Conservation (phyloP, 2,797 vertebrate genomes). For the Cossypha niveicapilla region DNA sequence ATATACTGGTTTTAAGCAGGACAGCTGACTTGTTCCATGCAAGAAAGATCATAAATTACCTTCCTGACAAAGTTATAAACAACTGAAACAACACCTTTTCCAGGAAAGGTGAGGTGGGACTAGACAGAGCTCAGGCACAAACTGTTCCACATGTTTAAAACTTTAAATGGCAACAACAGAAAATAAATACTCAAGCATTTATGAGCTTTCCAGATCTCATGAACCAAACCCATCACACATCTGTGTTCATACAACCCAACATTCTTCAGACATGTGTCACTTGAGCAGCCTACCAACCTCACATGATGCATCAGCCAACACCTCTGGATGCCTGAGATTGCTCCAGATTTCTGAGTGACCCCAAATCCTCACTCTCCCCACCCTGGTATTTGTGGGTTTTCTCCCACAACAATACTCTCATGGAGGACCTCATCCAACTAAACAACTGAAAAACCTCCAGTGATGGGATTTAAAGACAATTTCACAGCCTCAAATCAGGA, state of each 20-base stretch:
- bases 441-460: neutral
- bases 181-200: neutral
- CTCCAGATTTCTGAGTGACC: neutral
- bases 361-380: neutral
- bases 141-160: neutral
- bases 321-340: neutral
- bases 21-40: neutral
- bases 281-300: neutral
- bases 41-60: neutral
- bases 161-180: neutral
- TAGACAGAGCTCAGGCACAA: neutral
- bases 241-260: neutral
- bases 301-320: neutral
- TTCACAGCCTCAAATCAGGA: neutral
- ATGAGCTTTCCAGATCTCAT: neutral
- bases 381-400: neutral
- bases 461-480: neutral
- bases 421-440: neutral
- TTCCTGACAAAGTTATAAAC: neutral
- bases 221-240: neutral
- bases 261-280: slow-evolving; percentile 34
- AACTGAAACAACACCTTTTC: neutral
- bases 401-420: neutral
- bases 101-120: neutral
- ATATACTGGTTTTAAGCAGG: neutral